Percentiles rank a stretch among this genome's conserved stretches.
These are phyloP conservation scores for Zaprionus kolodkinae DNA, from an alignment of 1,140 invertebrate species.

Conservation along the genomic window DNA sequence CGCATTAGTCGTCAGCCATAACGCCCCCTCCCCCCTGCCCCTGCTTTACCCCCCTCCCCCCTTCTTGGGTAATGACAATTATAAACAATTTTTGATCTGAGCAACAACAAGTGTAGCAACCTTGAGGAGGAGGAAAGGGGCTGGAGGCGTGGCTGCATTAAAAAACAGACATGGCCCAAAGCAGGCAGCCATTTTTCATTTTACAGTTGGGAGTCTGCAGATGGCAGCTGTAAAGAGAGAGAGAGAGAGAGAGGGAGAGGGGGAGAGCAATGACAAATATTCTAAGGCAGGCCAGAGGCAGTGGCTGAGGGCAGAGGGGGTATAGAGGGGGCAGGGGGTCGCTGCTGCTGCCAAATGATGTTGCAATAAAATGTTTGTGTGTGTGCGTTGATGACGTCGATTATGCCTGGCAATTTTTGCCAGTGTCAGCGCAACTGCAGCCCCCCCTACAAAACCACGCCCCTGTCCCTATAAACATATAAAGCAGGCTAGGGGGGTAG, in stretches of 20 bases:
- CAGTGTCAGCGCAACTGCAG: slow-evolving; percentile 35
- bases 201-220: slow-evolving; percentile 21
- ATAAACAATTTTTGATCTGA: slow-evolving; percentile 76
- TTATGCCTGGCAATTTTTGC: slow-evolving; percentile 65
- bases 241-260: background rate
- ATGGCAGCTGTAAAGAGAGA: slow-evolving; percentile 17
- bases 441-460: background rate
- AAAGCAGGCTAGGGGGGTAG: too few relatives aligned
- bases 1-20: slow-evolving; percentile 73
- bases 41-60: background rate
- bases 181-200: slow-evolving; percentile 47
- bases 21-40: slow-evolving; percentile 39
- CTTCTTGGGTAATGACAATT: slow-evolving; percentile 62
- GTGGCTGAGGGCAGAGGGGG: background rate
- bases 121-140: background rate
- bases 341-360: slow-evolving; percentile 67
- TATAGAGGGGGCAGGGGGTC: too few relatives aligned
- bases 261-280: slow-evolving; percentile 45
- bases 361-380: slow-evolving; percentile 70
- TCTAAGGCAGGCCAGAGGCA: slow-evolving; percentile 17
- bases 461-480: background rate
- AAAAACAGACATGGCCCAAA: slow-evolving; percentile 58
- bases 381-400: slow-evolving; percentile 55
- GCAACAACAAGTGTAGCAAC: slow-evolving; percentile 37
- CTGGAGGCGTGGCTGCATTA: slow-evolving; percentile 41